Evolutionary conservation across 2,797 vertebrate species (phyloP).

Genomic region (Protosalanx chinensis): DNA sequence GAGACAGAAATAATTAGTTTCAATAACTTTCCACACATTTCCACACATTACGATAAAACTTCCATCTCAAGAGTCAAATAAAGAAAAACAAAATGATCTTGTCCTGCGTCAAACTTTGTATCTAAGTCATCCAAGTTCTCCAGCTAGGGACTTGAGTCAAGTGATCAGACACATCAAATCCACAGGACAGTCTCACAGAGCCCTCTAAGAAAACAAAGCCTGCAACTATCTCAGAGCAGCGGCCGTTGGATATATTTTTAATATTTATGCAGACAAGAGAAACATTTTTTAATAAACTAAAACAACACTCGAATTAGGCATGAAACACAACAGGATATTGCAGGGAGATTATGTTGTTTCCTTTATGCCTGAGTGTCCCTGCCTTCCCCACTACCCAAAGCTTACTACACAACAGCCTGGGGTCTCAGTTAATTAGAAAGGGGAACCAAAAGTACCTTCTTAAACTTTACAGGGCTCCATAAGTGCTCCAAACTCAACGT

Average conservation of each 20-base stretch:
- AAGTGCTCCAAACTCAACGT: constrained; percentile 31
- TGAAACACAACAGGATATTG: constrained; percentile 99
- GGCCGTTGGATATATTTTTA: constrained; percentile 89
- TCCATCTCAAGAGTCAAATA: background rate
- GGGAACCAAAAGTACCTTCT: constrained; percentile 49
- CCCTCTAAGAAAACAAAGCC: constrained; percentile 81
- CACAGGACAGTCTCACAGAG: constrained; percentile 75
- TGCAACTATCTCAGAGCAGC: constrained; percentile 79
- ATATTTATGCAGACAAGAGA: constrained; percentile 88
- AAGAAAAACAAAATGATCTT: background rate
- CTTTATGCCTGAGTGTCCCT: constrained; percentile 74
- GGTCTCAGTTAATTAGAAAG: constrained; percentile 72
- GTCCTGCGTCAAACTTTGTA: background rate
- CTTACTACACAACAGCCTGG: constrained; percentile 61
- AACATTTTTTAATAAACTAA: constrained; percentile 69
- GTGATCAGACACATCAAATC: constrained; percentile 82
- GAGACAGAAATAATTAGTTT: background rate
- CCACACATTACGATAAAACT: background rate
- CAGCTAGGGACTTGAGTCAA: constrained; percentile 60
- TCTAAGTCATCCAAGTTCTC: constrained; percentile 2
- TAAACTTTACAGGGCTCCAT: constrained; percentile 44
- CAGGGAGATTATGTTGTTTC: constrained; percentile 94
- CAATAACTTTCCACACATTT: background rate
- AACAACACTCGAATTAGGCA: constrained; percentile 79
- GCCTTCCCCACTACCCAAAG: constrained; percentile 53